Evolutionary conservation across 2,797 vertebrate species (phyloP), one percentile per base, ranked within the genome.

Genomic region (Glyptemys insculpta): DNA sequence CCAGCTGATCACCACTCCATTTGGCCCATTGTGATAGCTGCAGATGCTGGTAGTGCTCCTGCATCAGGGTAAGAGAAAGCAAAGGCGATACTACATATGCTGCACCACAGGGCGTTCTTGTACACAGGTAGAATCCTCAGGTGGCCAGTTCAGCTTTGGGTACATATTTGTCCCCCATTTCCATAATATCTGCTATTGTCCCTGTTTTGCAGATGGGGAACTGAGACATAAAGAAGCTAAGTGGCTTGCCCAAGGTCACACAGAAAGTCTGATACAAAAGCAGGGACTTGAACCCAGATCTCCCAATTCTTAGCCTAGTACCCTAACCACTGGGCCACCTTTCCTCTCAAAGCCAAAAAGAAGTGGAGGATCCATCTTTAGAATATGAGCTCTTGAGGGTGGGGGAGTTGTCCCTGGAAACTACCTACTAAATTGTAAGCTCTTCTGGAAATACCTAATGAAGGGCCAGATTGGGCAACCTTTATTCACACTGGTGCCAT

Each of bases 371-470:
- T n/a, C n/a, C 34, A 68, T 68, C 18, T 62, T 62, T 18, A 34
- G 59, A 16, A 34, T 62, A 31, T 62, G 34, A 62, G 12, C 31
- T 62, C 59, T 65, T 65, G 16, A 65, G 8, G 34, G 62, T 65
- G 34, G 8, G 18, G 62, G 18, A 8, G 2, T 8, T 21, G 9
- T 65, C n/a, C 19, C 0, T 88, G 91, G 85, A 94, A 92, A 96
- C 74, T 23, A 94, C 89, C 72, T 89, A 34, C 59, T 90, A 92
- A 56, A 78, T 89, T 23, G 29, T 49, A 65, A 84, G 19, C n/a
- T 92, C 90, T 96, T 93, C 86, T 93, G 86, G 54, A 88, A 91
- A 96, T 90, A 68, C 31, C 52, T 44, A 16, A 65, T 82, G 7
- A 31, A 34, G 41, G 31, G 16, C 47, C 34, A 41, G 29, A 78